phyloP scores from a whole-genome alignment of 2,888 invertebrate species.

The Stictocephala bisonia region DNA sequence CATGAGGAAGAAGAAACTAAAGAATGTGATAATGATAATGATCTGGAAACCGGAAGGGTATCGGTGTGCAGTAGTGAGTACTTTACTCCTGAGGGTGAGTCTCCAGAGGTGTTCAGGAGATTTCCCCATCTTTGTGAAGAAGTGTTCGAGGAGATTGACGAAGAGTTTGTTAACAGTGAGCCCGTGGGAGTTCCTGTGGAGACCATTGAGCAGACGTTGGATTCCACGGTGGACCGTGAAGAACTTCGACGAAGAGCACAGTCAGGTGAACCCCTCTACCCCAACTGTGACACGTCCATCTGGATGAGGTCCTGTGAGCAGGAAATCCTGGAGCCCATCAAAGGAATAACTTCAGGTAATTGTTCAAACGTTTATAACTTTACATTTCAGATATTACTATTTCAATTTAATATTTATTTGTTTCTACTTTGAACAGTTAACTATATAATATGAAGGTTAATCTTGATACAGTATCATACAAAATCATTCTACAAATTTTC shows the following conservation, averaged over 20 bases:
- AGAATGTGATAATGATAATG: background rate
- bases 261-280: conserved; percentile 65
- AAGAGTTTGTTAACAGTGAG: too few relatives aligned
- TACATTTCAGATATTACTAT: too few relatives aligned
- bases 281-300: conserved; percentile 77
- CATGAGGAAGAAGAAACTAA: conserved; percentile 22
- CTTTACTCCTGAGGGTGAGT: conserved; percentile 7
- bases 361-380: too few relatives aligned
- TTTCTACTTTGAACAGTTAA: too few relatives aligned
- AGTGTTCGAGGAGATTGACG: background rate
- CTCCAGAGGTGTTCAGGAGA: background rate
- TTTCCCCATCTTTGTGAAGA: too few relatives aligned
- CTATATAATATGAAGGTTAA: too few relatives aligned
- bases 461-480: too few relatives aligned
- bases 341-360: conserved; percentile 72
- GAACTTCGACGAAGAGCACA: conserved; percentile 78
- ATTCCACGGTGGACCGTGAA: conserved; percentile 66
- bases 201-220: conserved; percentile 3
- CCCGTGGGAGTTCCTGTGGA: conserved; percentile 5
- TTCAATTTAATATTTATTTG: background rate
- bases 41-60: background rate
- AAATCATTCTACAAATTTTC: too few relatives aligned
- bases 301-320: conserved; percentile 85
- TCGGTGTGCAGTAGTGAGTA: conserved; percentile 19
- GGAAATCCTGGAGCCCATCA: conserved; percentile 78